A percentile compares a stretch with the other conserved stretches of the same genome.
These are phyloP conservation scores for Electrophaes corylata DNA, from an alignment of 2,888 invertebrate species.

Conservation along the genomic window DNA sequence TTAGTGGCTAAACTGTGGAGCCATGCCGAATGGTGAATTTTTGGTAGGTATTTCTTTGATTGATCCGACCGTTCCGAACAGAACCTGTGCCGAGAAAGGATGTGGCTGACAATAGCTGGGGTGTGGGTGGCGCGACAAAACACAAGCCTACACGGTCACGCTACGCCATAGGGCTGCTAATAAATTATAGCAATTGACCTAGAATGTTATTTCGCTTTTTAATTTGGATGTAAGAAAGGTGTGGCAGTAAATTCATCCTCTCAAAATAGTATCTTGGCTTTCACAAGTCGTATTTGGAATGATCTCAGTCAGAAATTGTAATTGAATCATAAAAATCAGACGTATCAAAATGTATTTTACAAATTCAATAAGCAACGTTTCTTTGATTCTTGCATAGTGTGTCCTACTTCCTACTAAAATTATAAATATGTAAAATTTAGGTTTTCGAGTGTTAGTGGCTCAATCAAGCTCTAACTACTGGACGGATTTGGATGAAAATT, in stretches of 20 bases:
- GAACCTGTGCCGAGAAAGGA: background rate
- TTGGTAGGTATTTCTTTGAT: background rate
- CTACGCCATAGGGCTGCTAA: constrained; percentile 40
- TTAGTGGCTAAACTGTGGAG: too few species aligned
- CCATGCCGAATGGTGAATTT: background rate
- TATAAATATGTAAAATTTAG: too few species aligned
- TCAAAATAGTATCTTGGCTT: constrained; percentile 7
- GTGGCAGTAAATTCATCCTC: constrained; percentile 2
- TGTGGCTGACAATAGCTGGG: constrained; percentile 50
- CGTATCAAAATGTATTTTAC: background rate
- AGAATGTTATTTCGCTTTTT: constrained; percentile 16
- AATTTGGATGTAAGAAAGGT: background rate
- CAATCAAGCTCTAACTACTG: too few species aligned
- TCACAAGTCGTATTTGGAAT: constrained; percentile 12
- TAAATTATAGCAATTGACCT: constrained; percentile 33
- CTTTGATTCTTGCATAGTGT: background rate
- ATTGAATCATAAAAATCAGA: background rate
- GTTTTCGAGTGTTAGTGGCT: too few species aligned
- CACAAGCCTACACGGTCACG: constrained; percentile 66
- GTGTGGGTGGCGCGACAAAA: constrained; percentile 72
- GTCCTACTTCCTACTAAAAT: too few species aligned
- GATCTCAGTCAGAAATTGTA: background rate
- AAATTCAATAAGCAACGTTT: background rate
- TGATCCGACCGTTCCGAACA: background rate
- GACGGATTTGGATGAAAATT: too few species aligned